Evolutionary conservation across 2,888 invertebrate genomes (phyloP).

Genomic region (Rhorus exstirpatorius): DNA sequence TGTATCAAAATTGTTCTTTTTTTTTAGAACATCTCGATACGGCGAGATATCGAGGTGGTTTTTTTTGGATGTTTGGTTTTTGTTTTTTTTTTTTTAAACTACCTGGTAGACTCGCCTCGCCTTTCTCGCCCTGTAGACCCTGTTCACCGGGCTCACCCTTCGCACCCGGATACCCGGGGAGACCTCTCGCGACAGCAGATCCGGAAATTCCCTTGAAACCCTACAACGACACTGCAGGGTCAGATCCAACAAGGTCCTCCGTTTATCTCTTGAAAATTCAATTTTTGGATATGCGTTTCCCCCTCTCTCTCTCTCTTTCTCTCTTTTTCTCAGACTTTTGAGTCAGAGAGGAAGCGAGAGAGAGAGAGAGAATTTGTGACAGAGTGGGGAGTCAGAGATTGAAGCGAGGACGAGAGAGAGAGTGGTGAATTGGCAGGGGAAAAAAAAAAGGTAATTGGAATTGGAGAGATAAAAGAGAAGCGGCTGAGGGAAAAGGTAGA

Average conservation of each 20-base stretch:
- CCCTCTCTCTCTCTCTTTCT: conserved; percentile 54
- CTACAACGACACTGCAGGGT: conserved; percentile 85
- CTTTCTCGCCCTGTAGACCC: conserved; percentile 90
- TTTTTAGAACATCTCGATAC: conserved; percentile 47
- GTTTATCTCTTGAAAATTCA: conserved; percentile 70
- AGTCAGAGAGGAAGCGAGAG: conserved; percentile 5
- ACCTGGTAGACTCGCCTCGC: conserved; percentile 88
- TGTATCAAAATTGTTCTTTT: background rate
- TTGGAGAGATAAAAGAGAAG: conserved; percentile 21
- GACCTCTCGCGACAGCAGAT: conserved; percentile 88
- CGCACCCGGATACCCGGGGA: conserved; percentile 88
- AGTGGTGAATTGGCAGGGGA: conserved; percentile 54
- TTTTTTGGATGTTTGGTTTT: background rate
- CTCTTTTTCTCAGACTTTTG: too few relatives aligned
- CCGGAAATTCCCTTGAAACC: conserved; percentile 87
- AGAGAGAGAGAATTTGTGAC: background rate
- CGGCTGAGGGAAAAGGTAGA: conserved; percentile 12
- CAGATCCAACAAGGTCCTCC: conserved; percentile 84
- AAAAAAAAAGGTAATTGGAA: conserved; percentile 34
- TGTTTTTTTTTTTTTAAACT: conserved; percentile 70
- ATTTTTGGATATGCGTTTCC: conserved; percentile 67
- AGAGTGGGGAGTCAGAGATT: conserved; percentile 30
- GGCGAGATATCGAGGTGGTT: conserved; percentile 57
- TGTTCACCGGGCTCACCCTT: conserved; percentile 88
- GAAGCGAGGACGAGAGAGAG: conserved; percentile 38